Evolutionary conservation across 2,888 invertebrate species (phyloP), one percentile per base, ranked within the genome.

Genomic region (Amphipyra tragopoginis): DNA sequence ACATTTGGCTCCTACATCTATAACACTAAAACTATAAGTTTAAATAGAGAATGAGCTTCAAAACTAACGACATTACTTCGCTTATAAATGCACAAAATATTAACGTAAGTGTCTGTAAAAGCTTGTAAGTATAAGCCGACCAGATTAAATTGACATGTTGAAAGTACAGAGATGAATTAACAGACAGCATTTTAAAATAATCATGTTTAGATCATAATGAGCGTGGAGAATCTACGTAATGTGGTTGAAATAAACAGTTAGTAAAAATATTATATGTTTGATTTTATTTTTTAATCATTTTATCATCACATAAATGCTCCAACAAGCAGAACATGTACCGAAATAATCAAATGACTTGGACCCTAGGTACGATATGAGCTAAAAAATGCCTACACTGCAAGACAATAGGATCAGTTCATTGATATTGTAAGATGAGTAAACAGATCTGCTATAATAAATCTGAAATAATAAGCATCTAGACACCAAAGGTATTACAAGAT

Each of bases 221-320:
- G 83, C 84, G 88, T 84, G 86, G 83, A 79, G 65, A 71, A 72
- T 89, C 86, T 87, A 83, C 84, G 81, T 82, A 65, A 87, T 89
- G 89, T 91, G 93, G 93, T 93, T 92, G 82, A 90, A 92, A 92
- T 93, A 93, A 92, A 93, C 89, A 84, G 90, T 92, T 93, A 93
- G 93, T 86, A 89, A 93, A 91, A 85, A 79, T 81, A 72, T 63
- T 61, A 38, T 64, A 51, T 69, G 80, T 81, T 87, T 84, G 66
- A 78, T 77, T 84, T 77, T 49, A 39, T 65, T 51, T 47, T 56
- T 52, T 10, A 26, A 29, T 33, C 39, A 39, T 10, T 15, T 44
- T 29, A 5, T 7, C 29, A 21, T 7, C 5, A 29, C 7, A 29
- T 29, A 29, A 29, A 5, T 29, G 5, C 29, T n/a, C n/a, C n/a